Evolutionary conservation across 2,797 vertebrate species (phyloP).

Genomic region (Sebastes umbrosus): DNA sequence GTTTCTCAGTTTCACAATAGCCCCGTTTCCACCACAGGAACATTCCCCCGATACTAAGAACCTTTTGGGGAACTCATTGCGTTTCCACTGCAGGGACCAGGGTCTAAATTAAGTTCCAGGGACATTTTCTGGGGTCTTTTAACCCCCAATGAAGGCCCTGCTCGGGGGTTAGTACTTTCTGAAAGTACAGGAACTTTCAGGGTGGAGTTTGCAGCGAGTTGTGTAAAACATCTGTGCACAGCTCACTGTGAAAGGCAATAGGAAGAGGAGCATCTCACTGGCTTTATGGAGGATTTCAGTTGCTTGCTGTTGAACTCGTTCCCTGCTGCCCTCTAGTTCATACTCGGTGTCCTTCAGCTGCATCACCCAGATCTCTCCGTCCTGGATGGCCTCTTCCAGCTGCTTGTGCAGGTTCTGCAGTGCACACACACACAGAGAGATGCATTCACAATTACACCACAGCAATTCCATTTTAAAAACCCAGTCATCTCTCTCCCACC

Average conservation of each 20-base stretch:
- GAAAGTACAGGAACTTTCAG: no score
- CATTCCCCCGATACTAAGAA: no score
- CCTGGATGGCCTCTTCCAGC: constrained; percentile 94
- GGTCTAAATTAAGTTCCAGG: no score
- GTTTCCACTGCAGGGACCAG: rapidly evolving
- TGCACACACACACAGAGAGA: neutral
- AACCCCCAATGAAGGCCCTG: no score
- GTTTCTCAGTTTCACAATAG: no score
- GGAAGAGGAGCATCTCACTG: constrained; percentile 77
- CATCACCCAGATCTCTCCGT: constrained; percentile 93
- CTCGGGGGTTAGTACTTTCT: no score
- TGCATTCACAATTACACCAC: neutral
- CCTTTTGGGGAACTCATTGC: no score
- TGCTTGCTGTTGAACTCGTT: constrained; percentile 94
- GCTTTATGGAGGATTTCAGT: constrained; percentile 97
- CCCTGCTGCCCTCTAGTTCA: constrained; percentile 92
- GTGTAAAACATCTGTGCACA: neutral
- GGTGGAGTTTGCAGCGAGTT: neutral
- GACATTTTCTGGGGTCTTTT: no score
- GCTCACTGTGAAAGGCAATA: neutral
- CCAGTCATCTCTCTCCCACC: neutral
- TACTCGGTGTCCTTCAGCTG: constrained; percentile 97
- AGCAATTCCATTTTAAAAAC: neutral
- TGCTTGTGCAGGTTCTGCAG: constrained; percentile 94
- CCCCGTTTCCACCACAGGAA: no score